These are phyloP conservation scores for Harpalus rubripes DNA, from an alignment of 2,888 invertebrate genomes.

Conservation along the genomic window DNA sequence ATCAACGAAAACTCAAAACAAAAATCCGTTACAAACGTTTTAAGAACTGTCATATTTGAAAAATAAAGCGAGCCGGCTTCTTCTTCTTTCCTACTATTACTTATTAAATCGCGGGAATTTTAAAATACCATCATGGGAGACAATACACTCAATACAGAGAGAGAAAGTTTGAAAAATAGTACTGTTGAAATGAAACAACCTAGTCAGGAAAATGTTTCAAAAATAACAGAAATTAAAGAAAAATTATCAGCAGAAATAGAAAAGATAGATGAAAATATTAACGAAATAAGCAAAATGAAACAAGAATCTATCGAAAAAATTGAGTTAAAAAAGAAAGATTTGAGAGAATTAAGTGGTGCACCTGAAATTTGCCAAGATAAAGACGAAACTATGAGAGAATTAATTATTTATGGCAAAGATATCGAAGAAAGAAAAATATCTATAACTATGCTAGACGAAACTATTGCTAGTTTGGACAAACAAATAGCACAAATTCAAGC, in stretches of 20 bases:
- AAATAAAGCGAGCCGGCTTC: slow-evolving; percentile 22
- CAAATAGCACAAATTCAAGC: slow-evolving; percentile 69
- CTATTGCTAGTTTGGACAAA: slow-evolving; percentile 69
- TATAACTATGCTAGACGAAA: slow-evolving; percentile 67
- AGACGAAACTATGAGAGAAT: slow-evolving; percentile 66
- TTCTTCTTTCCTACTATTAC: slow-evolving; percentile 13
- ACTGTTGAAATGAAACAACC: slow-evolving; percentile 34
- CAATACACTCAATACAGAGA: not conserved
- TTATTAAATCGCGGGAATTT: slow-evolving; percentile 18
- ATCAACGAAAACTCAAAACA: slow-evolving; percentile 24
- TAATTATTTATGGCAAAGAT: slow-evolving; percentile 61
- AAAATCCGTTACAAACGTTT: slow-evolving; percentile 23
- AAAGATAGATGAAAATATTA: slow-evolving; percentile 68
- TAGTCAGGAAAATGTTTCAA: slow-evolving; percentile 74
- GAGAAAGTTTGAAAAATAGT: not conserved
- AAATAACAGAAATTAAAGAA: slow-evolving; percentile 49
- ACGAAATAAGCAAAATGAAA: slow-evolving; percentile 65
- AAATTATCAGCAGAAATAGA: slow-evolving; percentile 61
- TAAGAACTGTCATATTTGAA: slow-evolving; percentile 11
- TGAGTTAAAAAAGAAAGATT: slow-evolving; percentile 68
- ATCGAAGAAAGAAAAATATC: slow-evolving; percentile 67
- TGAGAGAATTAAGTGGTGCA: slow-evolving; percentile 64
- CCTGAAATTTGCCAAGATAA: slow-evolving; percentile 60
- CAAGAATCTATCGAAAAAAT: slow-evolving; percentile 67
- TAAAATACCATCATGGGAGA: slow-evolving; percentile 14